Conservation (phyloP, 2,888 invertebrate genomes). For the Drepanosiphum platanoidis region DNA sequence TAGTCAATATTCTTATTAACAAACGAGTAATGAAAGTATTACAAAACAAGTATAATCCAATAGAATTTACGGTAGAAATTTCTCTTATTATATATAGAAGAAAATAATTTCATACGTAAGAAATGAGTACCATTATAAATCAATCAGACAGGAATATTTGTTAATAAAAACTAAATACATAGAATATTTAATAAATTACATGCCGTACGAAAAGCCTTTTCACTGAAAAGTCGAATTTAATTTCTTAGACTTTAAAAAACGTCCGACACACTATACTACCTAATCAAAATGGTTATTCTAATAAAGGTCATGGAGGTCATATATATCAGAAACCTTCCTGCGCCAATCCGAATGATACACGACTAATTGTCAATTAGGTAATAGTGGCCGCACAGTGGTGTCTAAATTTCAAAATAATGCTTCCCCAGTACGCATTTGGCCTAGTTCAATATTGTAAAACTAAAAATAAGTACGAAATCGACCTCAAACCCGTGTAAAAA, state of each 20-base stretch:
- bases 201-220: too few species aligned
- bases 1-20: background rate
- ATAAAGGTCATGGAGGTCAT: conserved; percentile 49
- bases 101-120: too few species aligned
- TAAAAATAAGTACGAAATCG: conserved; percentile 23
- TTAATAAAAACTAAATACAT: too few species aligned
- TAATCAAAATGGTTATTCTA: conserved; percentile 3
- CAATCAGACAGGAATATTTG: too few species aligned
- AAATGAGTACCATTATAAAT: too few species aligned
- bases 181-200: too few species aligned
- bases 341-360: conserved; percentile 34
- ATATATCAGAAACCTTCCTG: conserved; percentile 40
- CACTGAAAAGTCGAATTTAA: background rate
- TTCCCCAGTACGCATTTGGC: background rate
- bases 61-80: background rate
- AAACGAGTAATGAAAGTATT: background rate
- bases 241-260: background rate
- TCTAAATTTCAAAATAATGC: conserved; percentile 41
- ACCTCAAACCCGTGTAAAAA: background rate
- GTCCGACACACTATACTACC: background rate
- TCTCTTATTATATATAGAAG: background rate
- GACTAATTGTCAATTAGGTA: conserved; percentile 53
- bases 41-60: background rate
- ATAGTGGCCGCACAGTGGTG: conserved; percentile 21
- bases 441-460: conserved; percentile 9